Evolutionary conservation across 2,888 invertebrate species (phyloP), one percentile per base, ranked within the genome.

Genomic region (Pyrocoelia pectoralis): DNA sequence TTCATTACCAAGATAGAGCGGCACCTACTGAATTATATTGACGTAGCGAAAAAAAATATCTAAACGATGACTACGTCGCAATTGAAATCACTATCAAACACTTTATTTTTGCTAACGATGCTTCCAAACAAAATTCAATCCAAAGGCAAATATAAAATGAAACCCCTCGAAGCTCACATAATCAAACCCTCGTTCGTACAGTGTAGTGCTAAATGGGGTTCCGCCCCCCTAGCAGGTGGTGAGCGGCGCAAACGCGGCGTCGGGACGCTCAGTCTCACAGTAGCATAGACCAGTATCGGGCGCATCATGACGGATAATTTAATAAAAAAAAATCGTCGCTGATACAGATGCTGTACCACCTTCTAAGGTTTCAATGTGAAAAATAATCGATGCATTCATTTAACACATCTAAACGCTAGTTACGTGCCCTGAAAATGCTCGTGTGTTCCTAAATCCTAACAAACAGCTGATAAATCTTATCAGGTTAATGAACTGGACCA

Each of bases 191-290:
- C 66, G 62, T 66, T 66, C 52, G 61, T 58, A 59, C 57, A 52
- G 53, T 61, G 57, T 57, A 61, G 61, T 62, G 62, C 61, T 56
- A 60, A 62, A 62, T 60, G 65, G 62, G 66, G 66, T 55, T 54
- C 54, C 66, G 56, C 56, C 66, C 66, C 66, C 59, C 59, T 62
- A 50, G 62, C 66, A 66, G 66, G 66, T 66, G 66, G 62, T 46
- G 59, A 61, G 58, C 62, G 54, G 76, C 76, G 76, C 75, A 75
- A 69, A 72, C 72, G 68, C 74, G 72, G 75, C 75, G 74, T 74
- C 74, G 73, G 73, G 75, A 73, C 76, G 76, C 74, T 74, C 72
- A 77, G 77, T 77, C 73, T 75, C 74, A 72, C 72, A 74, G 74
- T 70, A 72, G 76, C 72, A 72, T 67, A 67, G 70, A 65, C 62